phyloP scores from a whole-genome alignment of 1,140 invertebrate species.

The Daktulosphaira vitifoliae region DNA sequence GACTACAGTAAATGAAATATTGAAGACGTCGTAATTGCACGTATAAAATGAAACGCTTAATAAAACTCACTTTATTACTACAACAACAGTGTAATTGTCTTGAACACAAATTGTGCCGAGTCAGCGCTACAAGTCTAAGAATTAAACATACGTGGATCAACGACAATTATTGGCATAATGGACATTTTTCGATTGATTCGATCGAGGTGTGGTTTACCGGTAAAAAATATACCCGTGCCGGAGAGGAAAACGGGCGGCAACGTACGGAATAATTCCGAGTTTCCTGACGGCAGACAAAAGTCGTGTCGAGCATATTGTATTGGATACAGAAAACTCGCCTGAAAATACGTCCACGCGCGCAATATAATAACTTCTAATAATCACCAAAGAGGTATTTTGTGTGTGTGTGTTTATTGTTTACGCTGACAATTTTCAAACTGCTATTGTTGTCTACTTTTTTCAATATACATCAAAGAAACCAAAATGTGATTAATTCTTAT shows the following conservation, averaged over 20 bases:
- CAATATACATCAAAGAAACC: not conserved
- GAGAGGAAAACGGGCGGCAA: not conserved
- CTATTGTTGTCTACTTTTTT: conserved; percentile 28
- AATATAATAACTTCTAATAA: conserved; percentile 19
- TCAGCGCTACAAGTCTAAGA: no score
- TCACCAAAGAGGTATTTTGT: conserved; percentile 16
- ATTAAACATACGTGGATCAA: no score
- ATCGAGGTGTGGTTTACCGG: conserved; percentile 9
- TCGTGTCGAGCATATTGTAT: conserved; percentile 21
- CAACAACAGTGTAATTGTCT: no score
- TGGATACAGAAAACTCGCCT: conserved; percentile 3
- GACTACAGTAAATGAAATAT: no score
- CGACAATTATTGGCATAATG: no score
- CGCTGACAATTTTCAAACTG: conserved; percentile 14
- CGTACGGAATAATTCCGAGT: conserved; percentile 3
- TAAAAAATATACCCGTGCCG: not conserved
- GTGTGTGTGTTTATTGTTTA: conserved; percentile 27
- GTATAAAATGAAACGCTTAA: no score
- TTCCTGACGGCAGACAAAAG: conserved; percentile 14
- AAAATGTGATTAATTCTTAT: conserved; percentile 27
- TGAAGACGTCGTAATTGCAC: no score
- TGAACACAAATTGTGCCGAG: no score
- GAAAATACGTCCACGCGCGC: conserved; percentile 1
- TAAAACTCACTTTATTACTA: no score
- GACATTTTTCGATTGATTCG: conserved; percentile 11